These are phyloP conservation scores for Imbricaverruca yamaguchii DNA, from an alignment of 2,888 invertebrate species.

Conservation along the genomic window DNA sequence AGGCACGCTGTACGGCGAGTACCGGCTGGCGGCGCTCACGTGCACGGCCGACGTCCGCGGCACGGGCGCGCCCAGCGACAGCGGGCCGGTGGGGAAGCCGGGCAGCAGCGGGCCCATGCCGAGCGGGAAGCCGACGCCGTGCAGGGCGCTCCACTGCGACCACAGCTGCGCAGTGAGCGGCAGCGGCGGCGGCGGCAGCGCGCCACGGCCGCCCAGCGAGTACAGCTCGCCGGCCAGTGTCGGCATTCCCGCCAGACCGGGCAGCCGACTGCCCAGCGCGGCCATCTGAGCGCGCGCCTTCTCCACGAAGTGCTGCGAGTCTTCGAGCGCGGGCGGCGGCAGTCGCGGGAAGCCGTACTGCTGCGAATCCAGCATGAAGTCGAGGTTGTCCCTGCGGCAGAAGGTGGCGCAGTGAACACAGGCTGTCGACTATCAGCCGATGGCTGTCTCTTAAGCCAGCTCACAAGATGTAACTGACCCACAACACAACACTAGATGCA, in stretches of 20 bases:
- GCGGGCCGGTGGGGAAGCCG: background rate
- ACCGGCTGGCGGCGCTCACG: background rate
- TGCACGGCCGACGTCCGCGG: background rate
- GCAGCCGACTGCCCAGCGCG: constrained; percentile 36
- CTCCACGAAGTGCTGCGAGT: constrained; percentile 32
- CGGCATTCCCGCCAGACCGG: constrained; percentile 47
- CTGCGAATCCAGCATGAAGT: constrained; percentile 12
- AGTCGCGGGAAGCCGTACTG: constrained; percentile 13
- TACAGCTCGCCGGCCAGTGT: constrained; percentile 41
- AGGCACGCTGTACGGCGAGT: constrained; percentile 12
- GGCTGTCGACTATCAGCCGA: too few species aligned
- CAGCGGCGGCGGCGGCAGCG: constrained; percentile 35
- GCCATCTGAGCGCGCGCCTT: constrained; percentile 33
- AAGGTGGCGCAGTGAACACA: background rate
- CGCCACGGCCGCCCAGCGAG: constrained; percentile 36
- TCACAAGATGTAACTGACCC: too few species aligned
- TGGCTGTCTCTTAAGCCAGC: too few species aligned
- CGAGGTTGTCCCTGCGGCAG: background rate
- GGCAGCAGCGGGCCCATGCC: constrained; percentile 29
- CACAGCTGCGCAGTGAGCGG: constrained; percentile 46
- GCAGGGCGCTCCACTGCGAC: constrained; percentile 41
- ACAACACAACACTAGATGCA: too few species aligned
- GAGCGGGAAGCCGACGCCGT: constrained; percentile 31
- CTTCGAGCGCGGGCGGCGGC: background rate
- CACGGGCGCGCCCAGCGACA: background rate